Evolutionary conservation across 2,113 vertebrate genomes (phyloP).

Genomic region (Hydrolagus affinis): DNA sequence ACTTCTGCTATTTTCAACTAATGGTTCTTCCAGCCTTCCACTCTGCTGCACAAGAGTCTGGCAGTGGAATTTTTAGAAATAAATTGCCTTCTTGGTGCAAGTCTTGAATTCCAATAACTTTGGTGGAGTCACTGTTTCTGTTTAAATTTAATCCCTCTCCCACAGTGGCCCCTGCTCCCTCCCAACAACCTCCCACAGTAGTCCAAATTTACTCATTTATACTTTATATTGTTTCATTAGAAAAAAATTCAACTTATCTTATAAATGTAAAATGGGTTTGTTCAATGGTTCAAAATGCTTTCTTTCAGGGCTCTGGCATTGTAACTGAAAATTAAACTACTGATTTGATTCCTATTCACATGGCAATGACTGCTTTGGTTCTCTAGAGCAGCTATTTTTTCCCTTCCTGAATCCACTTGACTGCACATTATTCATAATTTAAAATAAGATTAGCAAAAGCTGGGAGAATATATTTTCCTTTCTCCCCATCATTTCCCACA

Average conservation of each 20-base stretch:
- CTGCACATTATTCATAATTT: neutral
- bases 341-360: neutral
- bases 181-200: too few relatives aligned
- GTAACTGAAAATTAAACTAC: too few relatives aligned
- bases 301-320: neutral
- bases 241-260: neutral
- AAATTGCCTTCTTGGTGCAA: neutral
- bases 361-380: neutral
- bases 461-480: neutral
- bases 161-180: neutral
- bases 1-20: too few relatives aligned
- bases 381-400: neutral
- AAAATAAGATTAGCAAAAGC: neutral
- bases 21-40: too few relatives aligned
- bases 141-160: neutral
- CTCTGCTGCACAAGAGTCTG: too few relatives aligned
- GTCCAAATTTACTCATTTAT: too few relatives aligned
- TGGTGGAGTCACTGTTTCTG: neutral
- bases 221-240: too few relatives aligned
- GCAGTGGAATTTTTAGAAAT: neutral
- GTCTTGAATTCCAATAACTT: neutral
- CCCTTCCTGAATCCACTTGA: neutral
- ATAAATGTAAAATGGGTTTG: neutral
- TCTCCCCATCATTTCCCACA: too few relatives aligned
- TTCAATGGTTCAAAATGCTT: neutral